Base-by-base conservation (phyloP, 1,140 invertebrate species). In the Ceratosolen solmsi region DNA sequence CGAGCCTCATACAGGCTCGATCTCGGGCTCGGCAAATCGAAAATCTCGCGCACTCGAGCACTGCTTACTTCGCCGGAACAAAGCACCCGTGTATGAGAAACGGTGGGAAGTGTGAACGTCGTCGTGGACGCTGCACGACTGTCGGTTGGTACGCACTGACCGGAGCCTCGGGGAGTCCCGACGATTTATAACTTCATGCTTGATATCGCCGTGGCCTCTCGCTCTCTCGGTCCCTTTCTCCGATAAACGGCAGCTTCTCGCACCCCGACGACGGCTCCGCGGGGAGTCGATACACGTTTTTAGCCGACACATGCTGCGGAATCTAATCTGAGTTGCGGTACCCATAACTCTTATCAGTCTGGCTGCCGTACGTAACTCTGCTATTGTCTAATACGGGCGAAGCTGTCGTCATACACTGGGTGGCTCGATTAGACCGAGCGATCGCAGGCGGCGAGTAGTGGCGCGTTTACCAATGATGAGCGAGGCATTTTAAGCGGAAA, bases 171-270 rank as follows among this genome's bases (percentile, higher is more conserved):
- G 72, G 30, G 71, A 65, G 46, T 7, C 13, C 22, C 5, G n/a
- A 46, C 79, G 79, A 80, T 80, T 80, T 80, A 80, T 80, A 80
- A 80, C 56, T 54, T 80, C 70, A 15, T 27, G 41, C 38, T 3
- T 15, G 70, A 33, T 71, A 79, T 73, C 70, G 27, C 15, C 15
- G 22, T 13, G 15, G 30, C 15, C 15, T 63, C 60, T 4, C 30
- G 13, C 0, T 63, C 58, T 65, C 51, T 54, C 9, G 20, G 3
- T 11, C 9, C 51, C 20, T 54, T 38, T 36, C 17, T 13, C 20
- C 36, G 22, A 58, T 36, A 41, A 75, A 41, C 9, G 22, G 5
- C 30, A 8, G 22, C 33, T 22, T 58, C n/a, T 60, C 22, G n/a
- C 33, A 36, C 33, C 73, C 73, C 20, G 33, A 36, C 15, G 15